Evolutionary conservation across 2,113 vertebrate species (phyloP).

Genomic region (Sigmodon hispidus): DNA sequence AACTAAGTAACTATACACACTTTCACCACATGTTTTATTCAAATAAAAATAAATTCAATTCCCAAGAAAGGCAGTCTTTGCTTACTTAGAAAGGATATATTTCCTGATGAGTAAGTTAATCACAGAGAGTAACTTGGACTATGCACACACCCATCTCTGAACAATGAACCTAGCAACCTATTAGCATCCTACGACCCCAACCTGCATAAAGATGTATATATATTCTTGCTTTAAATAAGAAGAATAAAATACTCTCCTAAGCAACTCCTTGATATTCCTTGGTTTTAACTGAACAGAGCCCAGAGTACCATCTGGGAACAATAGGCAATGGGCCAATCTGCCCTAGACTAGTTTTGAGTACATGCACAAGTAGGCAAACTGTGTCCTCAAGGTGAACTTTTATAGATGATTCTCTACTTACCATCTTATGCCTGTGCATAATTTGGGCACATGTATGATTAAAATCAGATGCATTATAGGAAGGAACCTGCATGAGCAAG

Average conservation of each 20-base stretch:
- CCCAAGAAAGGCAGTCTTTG: background rate
- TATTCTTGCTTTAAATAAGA: background rate
- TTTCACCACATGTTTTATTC: constrained; percentile 12
- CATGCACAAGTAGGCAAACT: background rate
- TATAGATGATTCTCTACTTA: background rate
- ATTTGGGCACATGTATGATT: background rate
- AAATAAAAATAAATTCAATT: constrained; percentile 42
- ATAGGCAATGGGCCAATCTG: background rate
- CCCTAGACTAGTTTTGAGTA: background rate
- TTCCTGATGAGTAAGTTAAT: background rate
- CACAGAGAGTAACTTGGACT: background rate
- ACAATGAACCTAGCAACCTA: background rate
- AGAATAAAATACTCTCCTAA: background rate
- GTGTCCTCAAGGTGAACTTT: background rate
- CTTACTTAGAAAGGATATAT: background rate
- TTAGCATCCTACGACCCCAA: background rate
- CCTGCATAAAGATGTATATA: background rate
- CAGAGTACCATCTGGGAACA: background rate
- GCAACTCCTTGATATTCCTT: background rate
- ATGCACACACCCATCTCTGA: background rate
- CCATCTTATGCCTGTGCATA: background rate
- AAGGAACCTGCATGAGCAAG: background rate
- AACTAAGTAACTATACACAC: background rate
- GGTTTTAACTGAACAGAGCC: background rate
- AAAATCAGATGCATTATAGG: background rate